Percentiles rank a stretch among this genome's conserved stretches.
phyloP scores from a whole-genome alignment of 2,113 vertebrate species.

The Ascaphus truei region DNA sequence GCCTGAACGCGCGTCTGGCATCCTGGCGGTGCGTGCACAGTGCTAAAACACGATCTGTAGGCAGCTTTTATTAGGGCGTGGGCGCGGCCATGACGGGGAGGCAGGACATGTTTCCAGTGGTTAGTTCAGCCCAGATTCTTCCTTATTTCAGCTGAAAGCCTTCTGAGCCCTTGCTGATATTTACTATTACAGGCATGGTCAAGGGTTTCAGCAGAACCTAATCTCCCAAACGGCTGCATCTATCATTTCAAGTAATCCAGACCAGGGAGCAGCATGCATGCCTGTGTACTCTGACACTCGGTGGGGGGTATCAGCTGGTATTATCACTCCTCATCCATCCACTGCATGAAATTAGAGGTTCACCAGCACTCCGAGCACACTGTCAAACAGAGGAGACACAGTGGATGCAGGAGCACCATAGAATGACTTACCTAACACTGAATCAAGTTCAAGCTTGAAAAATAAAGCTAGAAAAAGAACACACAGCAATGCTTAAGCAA shows the following conservation, averaged over 20 bases:
- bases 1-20: too few species aligned
- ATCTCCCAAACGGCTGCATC: constrained; percentile 51
- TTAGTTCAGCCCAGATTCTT: constrained; percentile 55
- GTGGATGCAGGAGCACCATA: constrained; percentile 27
- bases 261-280: constrained; percentile 41
- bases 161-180: constrained; percentile 53
- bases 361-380: constrained; percentile 19
- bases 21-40: too few species aligned
- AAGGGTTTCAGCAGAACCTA: constrained; percentile 61
- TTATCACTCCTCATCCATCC: constrained; percentile 38
- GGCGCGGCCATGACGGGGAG: too few species aligned
- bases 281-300: constrained; percentile 38
- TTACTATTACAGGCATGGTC: constrained; percentile 47
- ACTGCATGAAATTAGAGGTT: constrained; percentile 29
- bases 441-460: constrained; percentile 41
- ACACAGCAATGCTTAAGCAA: constrained; percentile 49
- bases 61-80: too few species aligned
- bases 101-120: constrained; percentile 40
- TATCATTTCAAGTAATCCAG: constrained; percentile 65
- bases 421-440: constrained; percentile 2
- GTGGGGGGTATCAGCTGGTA: constrained; percentile 45
- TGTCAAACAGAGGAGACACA: constrained; percentile 45
- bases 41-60: too few species aligned
- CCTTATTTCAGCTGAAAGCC: constrained; percentile 48
- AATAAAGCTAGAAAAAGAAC: constrained; percentile 36